These are phyloP conservation scores for Sebastes diaconus DNA, from an alignment of 2,797 vertebrate genomes.

Conservation along the genomic window DNA sequence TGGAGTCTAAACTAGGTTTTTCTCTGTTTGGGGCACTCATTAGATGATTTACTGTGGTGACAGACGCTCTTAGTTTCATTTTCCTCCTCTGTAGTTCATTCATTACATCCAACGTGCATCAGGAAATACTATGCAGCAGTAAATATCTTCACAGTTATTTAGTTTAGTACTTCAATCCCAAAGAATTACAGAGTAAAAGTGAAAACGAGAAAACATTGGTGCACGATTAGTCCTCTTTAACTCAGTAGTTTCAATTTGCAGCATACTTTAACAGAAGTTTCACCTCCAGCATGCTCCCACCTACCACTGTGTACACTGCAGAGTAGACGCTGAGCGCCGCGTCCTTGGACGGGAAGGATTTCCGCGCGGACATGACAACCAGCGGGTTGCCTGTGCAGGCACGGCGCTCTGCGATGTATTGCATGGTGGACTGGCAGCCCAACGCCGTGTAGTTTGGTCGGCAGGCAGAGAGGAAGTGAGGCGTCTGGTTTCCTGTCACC, in stretches of 20 bases:
- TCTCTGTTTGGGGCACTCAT: too few species aligned
- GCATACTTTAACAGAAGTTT: not conserved
- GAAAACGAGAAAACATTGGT: not conserved
- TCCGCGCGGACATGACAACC: slow-evolving; percentile 85
- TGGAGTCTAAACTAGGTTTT: not conserved
- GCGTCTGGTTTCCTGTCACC: slow-evolving; percentile 92
- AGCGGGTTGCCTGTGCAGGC: slow-evolving; percentile 88
- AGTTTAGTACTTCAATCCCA: not conserved
- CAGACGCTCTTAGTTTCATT: too few species aligned
- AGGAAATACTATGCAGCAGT: too few species aligned
- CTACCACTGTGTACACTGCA: slow-evolving; percentile 89
- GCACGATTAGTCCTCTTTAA: not conserved
- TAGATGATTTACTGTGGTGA: too few species aligned
- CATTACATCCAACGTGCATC: too few species aligned
- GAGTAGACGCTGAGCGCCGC: slow-evolving; percentile 89
- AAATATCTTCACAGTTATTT: too few species aligned
- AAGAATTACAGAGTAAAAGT: not conserved
- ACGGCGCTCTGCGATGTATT: slow-evolving; percentile 86
- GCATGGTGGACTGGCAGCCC: slow-evolving; percentile 87
- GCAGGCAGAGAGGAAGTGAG: slow-evolving; percentile 92
- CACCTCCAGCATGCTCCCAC: slow-evolving; percentile 12
- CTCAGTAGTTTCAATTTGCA: not conserved
- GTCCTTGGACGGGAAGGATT: slow-evolving; percentile 93
- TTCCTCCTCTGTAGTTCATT: too few species aligned
- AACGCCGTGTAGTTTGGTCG: slow-evolving; percentile 92